These are phyloP conservation scores for Phaenicophaeus curvirostris DNA, from an alignment of 2,797 vertebrate genomes.

Conservation along the genomic window DNA sequence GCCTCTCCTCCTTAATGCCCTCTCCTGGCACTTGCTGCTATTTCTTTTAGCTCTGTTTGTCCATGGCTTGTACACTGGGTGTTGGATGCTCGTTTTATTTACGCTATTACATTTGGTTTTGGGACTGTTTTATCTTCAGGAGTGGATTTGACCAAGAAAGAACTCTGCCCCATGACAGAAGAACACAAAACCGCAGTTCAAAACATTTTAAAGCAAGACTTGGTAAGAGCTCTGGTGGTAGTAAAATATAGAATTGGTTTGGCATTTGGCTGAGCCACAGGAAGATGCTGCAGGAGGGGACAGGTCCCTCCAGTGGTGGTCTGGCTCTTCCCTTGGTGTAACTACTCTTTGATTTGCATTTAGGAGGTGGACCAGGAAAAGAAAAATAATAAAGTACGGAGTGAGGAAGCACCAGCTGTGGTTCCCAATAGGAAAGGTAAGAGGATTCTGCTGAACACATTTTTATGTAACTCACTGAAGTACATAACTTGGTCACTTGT, in stretches of 20 bases:
- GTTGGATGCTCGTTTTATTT: neutral
- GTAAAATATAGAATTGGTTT: neutral
- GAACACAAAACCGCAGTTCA: neutral
- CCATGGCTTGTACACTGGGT: fast-evolving
- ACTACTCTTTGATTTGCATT: neutral
- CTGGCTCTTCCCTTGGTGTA: neutral
- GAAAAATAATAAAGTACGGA: neutral
- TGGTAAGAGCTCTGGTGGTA: neutral
- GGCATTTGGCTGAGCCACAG: neutral
- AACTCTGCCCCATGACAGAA: neutral
- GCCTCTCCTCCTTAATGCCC: neutral
- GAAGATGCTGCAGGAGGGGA: neutral
- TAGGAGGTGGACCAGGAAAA: conserved; percentile 57
- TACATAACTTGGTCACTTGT: neutral
- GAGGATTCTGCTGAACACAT: neutral
- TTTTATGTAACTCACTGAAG: fast-evolving
- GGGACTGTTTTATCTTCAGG: neutral
- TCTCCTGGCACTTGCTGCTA: neutral
- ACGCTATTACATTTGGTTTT: neutral
- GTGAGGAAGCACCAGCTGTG: neutral
- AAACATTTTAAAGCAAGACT: neutral
- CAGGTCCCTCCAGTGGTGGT: neutral
- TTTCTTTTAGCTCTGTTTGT: neutral
- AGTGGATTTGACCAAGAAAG: neutral
- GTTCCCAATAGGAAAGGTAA: conserved; percentile 65